Base-by-base conservation (phyloP, 2,797 vertebrate species). In the Melopsittacus undulatus region DNA sequence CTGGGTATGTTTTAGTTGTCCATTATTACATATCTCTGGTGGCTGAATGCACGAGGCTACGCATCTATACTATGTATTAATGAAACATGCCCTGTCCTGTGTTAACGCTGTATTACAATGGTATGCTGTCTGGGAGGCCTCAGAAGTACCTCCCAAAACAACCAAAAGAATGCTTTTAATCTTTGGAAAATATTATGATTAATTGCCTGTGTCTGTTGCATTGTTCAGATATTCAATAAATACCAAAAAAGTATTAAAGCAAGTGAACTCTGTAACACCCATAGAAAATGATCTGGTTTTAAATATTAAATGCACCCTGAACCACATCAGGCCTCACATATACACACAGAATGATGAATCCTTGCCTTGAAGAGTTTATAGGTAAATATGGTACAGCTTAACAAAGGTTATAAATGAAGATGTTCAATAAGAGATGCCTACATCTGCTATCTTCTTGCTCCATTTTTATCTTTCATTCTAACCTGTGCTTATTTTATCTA, bases 1-100 rank as follows among this genome's bases (percentile, higher is more conserved):
- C 93, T 81, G 91, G 93, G 94, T 54, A 70, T 85, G 70, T 97
- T 97, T 97, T 96, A 96, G 95, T 95, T 90, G 92, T 89, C 92
- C 85, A 95, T 97, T 97, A 97, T 95, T 95, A 95, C 67, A 91
- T 3, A 18, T 62, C 80, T 92, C 83, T 27, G n/a, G 95, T 89
- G 48, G 78, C 61, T 95, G 88, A 92, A 83, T 77, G 72, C 66
- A 87, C 83, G 95, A 94, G 67, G 43, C 80, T 97, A 94, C 86
- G 94, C 96, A 96, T 94, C 75, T 63, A 95, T 59, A 56, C 38
- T 32, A 93, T 81, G 94, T 85, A 76, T 95, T 96, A 95, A 94
- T 96, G 94, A 90, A 97, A 96, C 91, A 90, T 64, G 90, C 49
- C 88, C 79, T 52, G 38, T 90, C 93, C 61, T 68, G 61, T 93